These are phyloP conservation scores for Cirrhinus mrigala DNA, from an alignment of 2,797 vertebrate species.

Conservation along the genomic window DNA sequence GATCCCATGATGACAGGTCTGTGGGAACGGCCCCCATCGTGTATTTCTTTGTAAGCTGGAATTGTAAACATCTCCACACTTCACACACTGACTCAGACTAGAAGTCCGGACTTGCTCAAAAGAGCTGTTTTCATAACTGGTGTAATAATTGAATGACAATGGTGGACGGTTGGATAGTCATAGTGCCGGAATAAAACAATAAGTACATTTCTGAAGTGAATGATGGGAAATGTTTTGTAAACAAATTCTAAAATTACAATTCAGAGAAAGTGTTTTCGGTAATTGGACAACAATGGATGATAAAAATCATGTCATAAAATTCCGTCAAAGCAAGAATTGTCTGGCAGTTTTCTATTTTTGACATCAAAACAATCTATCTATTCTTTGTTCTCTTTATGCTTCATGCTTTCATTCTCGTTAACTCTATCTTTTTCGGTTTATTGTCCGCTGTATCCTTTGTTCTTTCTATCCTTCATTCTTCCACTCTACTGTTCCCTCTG, in stretches of 20 bases:
- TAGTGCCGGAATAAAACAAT: not conserved
- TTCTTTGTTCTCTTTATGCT: not conserved
- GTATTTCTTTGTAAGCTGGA: conserved; percentile 27
- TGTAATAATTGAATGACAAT: not conserved
- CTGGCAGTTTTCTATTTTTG: not conserved
- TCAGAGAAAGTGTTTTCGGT: not conserved
- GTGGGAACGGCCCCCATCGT: not conserved
- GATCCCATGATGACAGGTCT: conserved; percentile 22
- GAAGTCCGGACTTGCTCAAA: conserved; percentile 24
- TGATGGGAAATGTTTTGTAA: not conserved
- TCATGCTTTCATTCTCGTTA: not conserved
- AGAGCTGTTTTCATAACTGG: not conserved
- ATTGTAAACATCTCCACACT: conserved; percentile 26
- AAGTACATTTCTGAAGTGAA: not conserved
- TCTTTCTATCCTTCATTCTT: not conserved
- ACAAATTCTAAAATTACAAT: not conserved
- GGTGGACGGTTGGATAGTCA: not conserved
- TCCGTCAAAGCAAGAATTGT: not conserved
- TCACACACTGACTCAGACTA: conserved; percentile 12
- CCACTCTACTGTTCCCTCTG: not conserved
- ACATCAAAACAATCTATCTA: not conserved
- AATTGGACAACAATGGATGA: not conserved
- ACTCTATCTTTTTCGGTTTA: not conserved
- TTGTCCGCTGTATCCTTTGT: not conserved
- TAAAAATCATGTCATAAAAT: not conserved